These are phyloP conservation scores for Hemicentrotus pulcherrimus DNA, from an alignment of 35 echinoderm and acorn worm species.

Conservation along the genomic window DNA sequence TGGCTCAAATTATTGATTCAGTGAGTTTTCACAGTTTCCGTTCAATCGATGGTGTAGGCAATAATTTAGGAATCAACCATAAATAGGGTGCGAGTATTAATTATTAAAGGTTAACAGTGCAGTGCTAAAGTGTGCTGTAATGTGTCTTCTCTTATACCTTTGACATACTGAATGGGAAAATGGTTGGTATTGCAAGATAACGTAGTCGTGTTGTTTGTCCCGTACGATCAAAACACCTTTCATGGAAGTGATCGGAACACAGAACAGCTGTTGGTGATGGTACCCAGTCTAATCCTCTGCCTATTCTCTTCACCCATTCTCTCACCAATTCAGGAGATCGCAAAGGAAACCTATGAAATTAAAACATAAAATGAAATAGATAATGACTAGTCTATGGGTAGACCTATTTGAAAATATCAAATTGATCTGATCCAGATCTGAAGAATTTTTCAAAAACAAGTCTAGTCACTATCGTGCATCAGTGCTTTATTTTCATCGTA, in stretches of 20 bases:
- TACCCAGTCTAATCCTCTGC: background rate
- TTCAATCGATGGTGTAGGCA: too few relatives aligned
- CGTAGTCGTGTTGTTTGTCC: slow-evolving; percentile 54
- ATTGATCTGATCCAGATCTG: too few relatives aligned
- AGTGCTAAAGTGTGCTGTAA: too few relatives aligned
- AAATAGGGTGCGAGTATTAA: too few relatives aligned
- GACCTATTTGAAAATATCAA: background rate
- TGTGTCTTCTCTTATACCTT: background rate
- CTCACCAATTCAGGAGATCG: background rate
- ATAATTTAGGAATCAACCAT: too few relatives aligned
- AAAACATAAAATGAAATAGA: background rate
- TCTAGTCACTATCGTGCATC: background rate
- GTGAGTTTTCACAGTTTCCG: too few relatives aligned
- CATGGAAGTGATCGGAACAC: slow-evolving; percentile 61
- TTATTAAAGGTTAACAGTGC: too few relatives aligned
- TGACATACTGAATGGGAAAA: background rate
- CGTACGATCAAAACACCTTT: slow-evolving; percentile 49
- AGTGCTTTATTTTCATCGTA: background rate
- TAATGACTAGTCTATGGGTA: background rate
- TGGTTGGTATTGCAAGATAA: slow-evolving; percentile 53
- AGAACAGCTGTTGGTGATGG: background rate
- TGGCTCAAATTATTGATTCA: too few relatives aligned
- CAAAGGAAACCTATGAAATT: background rate
- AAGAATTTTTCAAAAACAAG: background rate
- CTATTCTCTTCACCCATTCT: background rate